These are phyloP conservation scores for Plebejus melissa DNA, from an alignment of 2,888 invertebrate species.

Conservation along the genomic window DNA sequence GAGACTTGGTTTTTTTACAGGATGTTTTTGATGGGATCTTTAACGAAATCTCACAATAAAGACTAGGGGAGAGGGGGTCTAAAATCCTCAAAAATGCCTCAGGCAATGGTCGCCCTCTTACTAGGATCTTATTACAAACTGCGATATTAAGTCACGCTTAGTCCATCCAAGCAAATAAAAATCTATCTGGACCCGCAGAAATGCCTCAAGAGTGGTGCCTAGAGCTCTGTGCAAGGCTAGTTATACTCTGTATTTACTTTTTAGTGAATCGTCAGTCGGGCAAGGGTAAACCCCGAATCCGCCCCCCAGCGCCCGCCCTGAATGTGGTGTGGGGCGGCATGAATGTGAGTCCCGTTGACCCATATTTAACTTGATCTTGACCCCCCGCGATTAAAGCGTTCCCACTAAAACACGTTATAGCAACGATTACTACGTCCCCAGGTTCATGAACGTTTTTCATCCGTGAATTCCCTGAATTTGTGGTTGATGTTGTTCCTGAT, in stretches of 20 bases:
- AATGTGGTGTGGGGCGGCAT: constrained; percentile 34
- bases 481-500: background rate
- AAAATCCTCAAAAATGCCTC: too few relatives aligned
- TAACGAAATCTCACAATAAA: too few relatives aligned
- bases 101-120: too few relatives aligned
- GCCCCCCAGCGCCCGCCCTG: constrained; percentile 33
- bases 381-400: constrained; percentile 45
- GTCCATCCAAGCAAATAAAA: background rate
- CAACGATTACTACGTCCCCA: background rate
- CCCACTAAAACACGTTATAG: constrained; percentile 20
- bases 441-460: background rate
- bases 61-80: too few relatives aligned
- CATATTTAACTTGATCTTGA: constrained; percentile 64
- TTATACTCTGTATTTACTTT: constrained; percentile 8
- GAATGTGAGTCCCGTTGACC: constrained; percentile 60
- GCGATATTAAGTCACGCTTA: background rate
- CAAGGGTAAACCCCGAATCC: constrained; percentile 44
- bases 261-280: constrained; percentile 24
- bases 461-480: background rate
- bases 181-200: background rate
- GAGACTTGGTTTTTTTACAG: too few relatives aligned
- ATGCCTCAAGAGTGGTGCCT: background rate
- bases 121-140: background rate
- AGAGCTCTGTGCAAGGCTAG: background rate
- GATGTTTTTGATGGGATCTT: too few relatives aligned